A percentile compares a stretch with the other conserved stretches of the same genome.
phyloP scores from a whole-genome alignment of 1,140 invertebrate genomes.

The Drosophila fuyamai region DNA sequence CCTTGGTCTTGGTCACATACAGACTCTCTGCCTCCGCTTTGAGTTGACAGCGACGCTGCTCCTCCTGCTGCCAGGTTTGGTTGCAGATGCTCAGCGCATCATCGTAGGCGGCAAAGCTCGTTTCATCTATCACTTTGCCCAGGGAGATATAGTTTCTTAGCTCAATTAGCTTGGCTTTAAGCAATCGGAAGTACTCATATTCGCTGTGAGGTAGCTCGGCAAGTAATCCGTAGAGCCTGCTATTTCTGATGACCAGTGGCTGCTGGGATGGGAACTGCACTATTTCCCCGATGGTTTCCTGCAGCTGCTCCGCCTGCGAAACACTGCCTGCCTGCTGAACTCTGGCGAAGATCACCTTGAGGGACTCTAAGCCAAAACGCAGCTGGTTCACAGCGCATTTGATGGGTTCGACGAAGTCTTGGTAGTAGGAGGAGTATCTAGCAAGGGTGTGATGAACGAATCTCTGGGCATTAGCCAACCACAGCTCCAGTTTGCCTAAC shows the following conservation, averaged over 20 bases:
- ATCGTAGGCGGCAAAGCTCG: conserved; percentile 86
- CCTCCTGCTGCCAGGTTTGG: conserved; percentile 90
- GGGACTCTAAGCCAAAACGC: conserved; percentile 66
- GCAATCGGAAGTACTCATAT: conserved; percentile 85
- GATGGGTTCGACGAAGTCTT: conserved; percentile 78
- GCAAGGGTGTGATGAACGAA: conserved; percentile 73
- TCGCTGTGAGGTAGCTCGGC: conserved; percentile 64
- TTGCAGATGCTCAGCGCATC: conserved; percentile 86
- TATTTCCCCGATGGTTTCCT: conserved; percentile 58
- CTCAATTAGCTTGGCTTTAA: conserved; percentile 89
- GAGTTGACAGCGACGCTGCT: conserved; percentile 88
- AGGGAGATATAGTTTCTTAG: conserved; percentile 85
- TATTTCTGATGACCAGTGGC: conserved; percentile 50
- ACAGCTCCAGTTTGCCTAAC: conserved; percentile 70
- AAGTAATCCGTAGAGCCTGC: conserved; percentile 58
- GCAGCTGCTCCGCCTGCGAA: conserved; percentile 35
- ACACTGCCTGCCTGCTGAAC: conserved; percentile 54
- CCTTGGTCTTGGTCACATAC: conserved; percentile 91
- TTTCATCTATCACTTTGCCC: conserved; percentile 81
- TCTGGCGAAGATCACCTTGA: conserved; percentile 61
- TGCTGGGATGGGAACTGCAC: conserved; percentile 63
- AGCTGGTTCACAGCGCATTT: conserved; percentile 69
- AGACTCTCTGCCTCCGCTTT: conserved; percentile 91
- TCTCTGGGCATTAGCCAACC: conserved; percentile 76
- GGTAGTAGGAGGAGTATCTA: conserved; percentile 67